Base-by-base conservation (phyloP, 1,140 invertebrate species). In the Dufourea novaeangliae region DNA sequence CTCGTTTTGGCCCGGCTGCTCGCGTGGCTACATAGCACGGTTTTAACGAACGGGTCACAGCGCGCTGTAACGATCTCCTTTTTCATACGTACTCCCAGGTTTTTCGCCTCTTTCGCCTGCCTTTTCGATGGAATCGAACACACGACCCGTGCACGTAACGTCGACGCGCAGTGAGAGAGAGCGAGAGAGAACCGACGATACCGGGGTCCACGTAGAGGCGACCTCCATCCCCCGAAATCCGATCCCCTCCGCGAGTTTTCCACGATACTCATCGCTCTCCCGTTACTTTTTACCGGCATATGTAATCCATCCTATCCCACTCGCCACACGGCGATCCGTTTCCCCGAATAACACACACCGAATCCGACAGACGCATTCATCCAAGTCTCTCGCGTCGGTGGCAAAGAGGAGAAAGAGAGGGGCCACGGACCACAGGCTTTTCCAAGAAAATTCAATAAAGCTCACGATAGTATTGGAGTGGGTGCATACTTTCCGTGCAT, bases 381-480 rank as follows among this genome's bases (percentile, higher is more conserved):
- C 41, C 8, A 34, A 67, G 46, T 50, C 46, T 27, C 22, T 27
- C 37, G 61, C 22, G 7, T 44, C 61, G 61, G 29, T 39, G 6
- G 37, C 8, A 20, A 6, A 4, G 22, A 14, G 29, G n/a, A 39
- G 37, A 69, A n/a, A n/a, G 34, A 22, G 17, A 29, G 11, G 22
- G n/a, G 25, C 34, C 20, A 29, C 17, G 12, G 12, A 37, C 52
- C 20, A 25, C 27, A 17, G 20, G 3, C 34, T 41, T 70, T 70
- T 32, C 8, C 56, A 46, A 61, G 56, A 34, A 62, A 71, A 71
- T 61, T 71, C 56, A 29, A 71, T 71, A 61, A 61, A 59, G n/a
- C 14, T 37, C 27, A 20, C 54, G 11, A n/a, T n/a, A n/a, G n/a
- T n/a, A n/a, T n/a, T 32, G 64, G 29, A 17, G 2, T 20, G 8